Conservation (phyloP, 2,797 vertebrate genomes). For the Platalea minor region DNA sequence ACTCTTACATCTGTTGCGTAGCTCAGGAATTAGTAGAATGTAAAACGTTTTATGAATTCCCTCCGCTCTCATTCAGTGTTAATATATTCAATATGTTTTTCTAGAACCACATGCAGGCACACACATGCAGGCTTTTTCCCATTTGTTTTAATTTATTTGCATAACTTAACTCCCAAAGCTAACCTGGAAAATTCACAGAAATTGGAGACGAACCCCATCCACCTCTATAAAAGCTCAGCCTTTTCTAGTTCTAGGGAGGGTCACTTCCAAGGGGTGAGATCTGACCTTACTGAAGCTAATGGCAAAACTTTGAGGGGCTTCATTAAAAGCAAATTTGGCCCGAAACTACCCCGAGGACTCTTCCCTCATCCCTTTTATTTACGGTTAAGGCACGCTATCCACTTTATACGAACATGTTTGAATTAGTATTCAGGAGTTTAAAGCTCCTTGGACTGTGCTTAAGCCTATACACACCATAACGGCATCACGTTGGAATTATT, state of each 20-base stretch:
- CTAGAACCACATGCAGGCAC: background rate
- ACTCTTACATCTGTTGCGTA: constrained; percentile 53
- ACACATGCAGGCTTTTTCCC: background rate
- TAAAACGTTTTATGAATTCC: constrained; percentile 61
- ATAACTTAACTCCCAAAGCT: constrained; percentile 36
- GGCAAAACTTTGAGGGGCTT: background rate
- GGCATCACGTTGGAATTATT: background rate
- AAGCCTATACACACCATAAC: background rate
- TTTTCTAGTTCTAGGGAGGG: background rate
- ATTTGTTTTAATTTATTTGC: constrained; percentile 57
- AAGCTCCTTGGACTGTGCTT: background rate
- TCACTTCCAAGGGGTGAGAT: background rate
- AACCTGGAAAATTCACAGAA: constrained; percentile 14
- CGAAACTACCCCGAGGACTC: background rate
- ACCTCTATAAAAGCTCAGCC: background rate
- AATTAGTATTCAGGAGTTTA: background rate
- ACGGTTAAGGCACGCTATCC: background rate
- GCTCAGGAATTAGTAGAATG: constrained; percentile 65
- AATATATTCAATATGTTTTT: constrained; percentile 58
- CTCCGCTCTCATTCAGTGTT: constrained; percentile 30
- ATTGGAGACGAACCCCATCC: background rate
- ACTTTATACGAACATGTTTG: background rate
- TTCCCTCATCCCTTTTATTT: background rate
- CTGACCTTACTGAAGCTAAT: background rate
- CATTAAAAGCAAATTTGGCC: background rate